Base-by-base conservation (phyloP, 2,888 invertebrate genomes). In the Selenia dentaria region DNA sequence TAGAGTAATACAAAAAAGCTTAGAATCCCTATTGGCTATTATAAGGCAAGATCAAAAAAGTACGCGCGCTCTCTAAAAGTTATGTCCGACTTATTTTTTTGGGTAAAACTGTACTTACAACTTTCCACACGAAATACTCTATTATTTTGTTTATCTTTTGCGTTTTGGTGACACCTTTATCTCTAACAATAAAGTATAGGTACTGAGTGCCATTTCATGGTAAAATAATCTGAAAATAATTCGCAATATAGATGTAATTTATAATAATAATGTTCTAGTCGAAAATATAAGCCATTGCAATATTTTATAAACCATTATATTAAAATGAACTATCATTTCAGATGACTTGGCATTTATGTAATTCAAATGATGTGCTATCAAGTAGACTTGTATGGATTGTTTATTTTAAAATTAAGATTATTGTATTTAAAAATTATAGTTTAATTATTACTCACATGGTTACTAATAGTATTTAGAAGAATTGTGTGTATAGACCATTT, bases 281-380 rank as follows among this genome's bases (percentile, higher is more conserved):
- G 88, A 72, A 86, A 85, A 77, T 81, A 80, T 80, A 81, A 83
- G 90, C 90, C 89, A 90, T 90, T 87, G 86, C 87, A 90, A 87
- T 88, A 86, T 79, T 70, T 70, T 75, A 74, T 74, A 73, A 76
- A 74, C 62, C 61, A 68, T 65, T 67, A 64, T 47, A 46, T 53
- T 49, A 48, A 62, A 67, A 46, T 46, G 31, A 40, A 67, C 64
- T 67, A 62, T 65, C 68, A 67, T 66, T 59, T 54, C 46, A 52
- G 41, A 48, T 50, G 36, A 54, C 44, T 50, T 42, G 62, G 77
- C 79, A 79, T 79, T 76, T 74, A 73, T 67, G 53, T 62, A 59
- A 65, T 67, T 68, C 59, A 53, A 62, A 63, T 63, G 67, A 59
- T 59, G 45, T 38, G 55, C 37, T 59, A 47, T 32, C 32, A 38